Base-by-base conservation (phyloP, 2,113 vertebrate species). In the Toxotes chatareus region DNA sequence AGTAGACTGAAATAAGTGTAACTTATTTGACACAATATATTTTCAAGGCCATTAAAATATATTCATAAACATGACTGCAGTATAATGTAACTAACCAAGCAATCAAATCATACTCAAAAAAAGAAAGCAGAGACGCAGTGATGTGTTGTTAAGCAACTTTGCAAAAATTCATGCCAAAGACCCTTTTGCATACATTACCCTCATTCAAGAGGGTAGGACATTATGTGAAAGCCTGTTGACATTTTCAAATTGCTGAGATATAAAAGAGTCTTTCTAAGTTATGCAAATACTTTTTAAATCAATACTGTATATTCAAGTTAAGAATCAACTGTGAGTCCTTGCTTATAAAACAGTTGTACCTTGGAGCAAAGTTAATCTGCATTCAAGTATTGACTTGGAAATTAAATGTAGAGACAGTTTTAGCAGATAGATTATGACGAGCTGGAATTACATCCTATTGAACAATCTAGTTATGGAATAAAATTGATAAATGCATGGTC, bases 171-270 rank as follows among this genome's bases (percentile, higher is more conserved):
- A 73, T 56, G 16, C 63, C 17, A 64, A 53, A 60, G 36, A 56
- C 14, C 44, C 5, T 77, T 80, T 76, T 69, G 71, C 66, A 86
- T 74, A 56, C 38, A 85, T 82, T 79, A 72, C 23, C 23, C 40
- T 79, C 80, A 85, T 38, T 78, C 61, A 78, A 70, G 40, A 70
- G 23, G 57, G 21, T 14, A 62, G 21, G 38, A 55, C 60, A 73
- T 56, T 31, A 78, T 65, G 55, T 47, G 36, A 80, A 70, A 77
- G 65, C 42, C 46, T 71, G 57, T 38, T 79, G 83, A 84, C 77
- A 84, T 84, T 77, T 85, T 73, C 11, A 76, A 74, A 82, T 36
- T 31, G 60, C 34, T 17, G 4, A 14, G 55, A 31, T 71, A 47
- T 73, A 64, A 59, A 76, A 66, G 27, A 42, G 11, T 70, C 63